Evolutionary conservation across 2,113 vertebrate genomes (phyloP).

Genomic region (Callorhinus ursinus): DNA sequence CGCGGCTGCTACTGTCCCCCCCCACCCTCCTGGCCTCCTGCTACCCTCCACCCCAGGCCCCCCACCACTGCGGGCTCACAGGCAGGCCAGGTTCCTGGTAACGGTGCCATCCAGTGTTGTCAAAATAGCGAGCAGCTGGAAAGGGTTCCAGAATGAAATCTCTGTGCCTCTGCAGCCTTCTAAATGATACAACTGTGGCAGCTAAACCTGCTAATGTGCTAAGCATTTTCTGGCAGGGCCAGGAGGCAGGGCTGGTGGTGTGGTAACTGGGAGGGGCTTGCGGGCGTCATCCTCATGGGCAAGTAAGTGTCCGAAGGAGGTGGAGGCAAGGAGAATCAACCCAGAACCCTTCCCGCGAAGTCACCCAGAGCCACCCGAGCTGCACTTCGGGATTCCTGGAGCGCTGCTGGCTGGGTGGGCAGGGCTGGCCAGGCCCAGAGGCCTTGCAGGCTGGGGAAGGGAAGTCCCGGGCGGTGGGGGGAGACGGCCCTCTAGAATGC

Average conservation of each 20-base stretch:
- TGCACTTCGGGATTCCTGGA: constrained; percentile 68
- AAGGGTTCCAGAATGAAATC: constrained; percentile 83
- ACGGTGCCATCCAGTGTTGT: constrained; percentile 73
- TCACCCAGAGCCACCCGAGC: background rate
- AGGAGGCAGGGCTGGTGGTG: constrained; percentile 79
- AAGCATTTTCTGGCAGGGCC: constrained; percentile 85
- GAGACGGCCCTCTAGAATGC: background rate
- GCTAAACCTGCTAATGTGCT: constrained; percentile 86
- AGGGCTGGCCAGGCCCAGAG: background rate
- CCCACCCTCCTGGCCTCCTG: constrained; percentile 44
- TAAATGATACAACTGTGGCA: constrained; percentile 70
- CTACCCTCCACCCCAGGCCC: background rate
- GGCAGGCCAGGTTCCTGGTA: constrained; percentile 73
- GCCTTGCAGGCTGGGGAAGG: background rate
- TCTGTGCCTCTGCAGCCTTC: constrained; percentile 80
- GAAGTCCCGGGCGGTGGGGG: background rate
- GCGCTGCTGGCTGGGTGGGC: background rate
- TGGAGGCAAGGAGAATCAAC: constrained; percentile 69
- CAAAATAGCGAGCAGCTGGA: constrained; percentile 83
- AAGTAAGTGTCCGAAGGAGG: constrained; percentile 62
- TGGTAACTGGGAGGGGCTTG: constrained; percentile 75
- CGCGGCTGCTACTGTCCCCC: constrained; percentile 53
- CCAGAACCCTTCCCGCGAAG: constrained; percentile 55
- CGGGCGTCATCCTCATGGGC: constrained; percentile 56
- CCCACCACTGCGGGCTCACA: constrained; percentile 71